phyloP scores from a whole-genome alignment of 2,797 vertebrate genomes.

The Amblyopsis hoosieri region DNA sequence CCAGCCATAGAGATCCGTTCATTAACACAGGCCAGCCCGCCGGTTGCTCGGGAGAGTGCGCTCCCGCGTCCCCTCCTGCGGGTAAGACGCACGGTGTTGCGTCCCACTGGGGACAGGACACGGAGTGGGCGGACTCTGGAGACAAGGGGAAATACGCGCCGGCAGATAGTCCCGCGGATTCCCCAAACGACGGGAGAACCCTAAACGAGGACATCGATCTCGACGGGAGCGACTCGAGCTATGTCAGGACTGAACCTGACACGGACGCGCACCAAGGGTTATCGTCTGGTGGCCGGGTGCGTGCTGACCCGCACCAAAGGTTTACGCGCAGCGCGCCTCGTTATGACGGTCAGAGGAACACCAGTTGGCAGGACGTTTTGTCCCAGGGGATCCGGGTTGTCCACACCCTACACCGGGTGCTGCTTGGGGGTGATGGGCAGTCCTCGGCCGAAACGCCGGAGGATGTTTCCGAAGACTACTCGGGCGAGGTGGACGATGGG shows the following conservation, averaged over 20 bases:
- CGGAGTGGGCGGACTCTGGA: slow-evolving; percentile 10
- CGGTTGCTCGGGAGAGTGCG: slow-evolving; percentile 56
- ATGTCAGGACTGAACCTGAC: too few species aligned
- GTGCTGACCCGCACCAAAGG: slow-evolving; percentile 36
- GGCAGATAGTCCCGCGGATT: not conserved
- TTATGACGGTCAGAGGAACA: slow-evolving; percentile 42
- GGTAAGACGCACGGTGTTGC: slow-evolving; percentile 19
- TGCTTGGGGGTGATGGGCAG: slow-evolving; percentile 22
- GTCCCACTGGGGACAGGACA: slow-evolving; percentile 15
- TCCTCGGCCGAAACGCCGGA: slow-evolving; percentile 34
- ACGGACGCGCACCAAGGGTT: too few species aligned
- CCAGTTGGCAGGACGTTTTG: slow-evolving; percentile 38
- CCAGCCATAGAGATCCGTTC: slow-evolving; percentile 39
- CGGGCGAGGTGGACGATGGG: slow-evolving; percentile 66
- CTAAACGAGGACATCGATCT: not conserved
- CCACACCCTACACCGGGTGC: slow-evolving; percentile 16
- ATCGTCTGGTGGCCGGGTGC: too few species aligned
- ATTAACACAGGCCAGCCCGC: slow-evolving; percentile 34
- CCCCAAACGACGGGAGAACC: not conserved
- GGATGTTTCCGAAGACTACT: slow-evolving; percentile 51
- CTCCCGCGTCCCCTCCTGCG: slow-evolving; percentile 35
- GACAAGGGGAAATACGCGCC: slow-evolving; percentile 1
- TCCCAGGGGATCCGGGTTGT: slow-evolving; percentile 27
- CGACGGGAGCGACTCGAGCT: not conserved
- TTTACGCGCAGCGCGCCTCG: slow-evolving; percentile 46